Base-by-base conservation (phyloP, 2,888 invertebrate genomes). In the Eupelmus urozonus region DNA sequence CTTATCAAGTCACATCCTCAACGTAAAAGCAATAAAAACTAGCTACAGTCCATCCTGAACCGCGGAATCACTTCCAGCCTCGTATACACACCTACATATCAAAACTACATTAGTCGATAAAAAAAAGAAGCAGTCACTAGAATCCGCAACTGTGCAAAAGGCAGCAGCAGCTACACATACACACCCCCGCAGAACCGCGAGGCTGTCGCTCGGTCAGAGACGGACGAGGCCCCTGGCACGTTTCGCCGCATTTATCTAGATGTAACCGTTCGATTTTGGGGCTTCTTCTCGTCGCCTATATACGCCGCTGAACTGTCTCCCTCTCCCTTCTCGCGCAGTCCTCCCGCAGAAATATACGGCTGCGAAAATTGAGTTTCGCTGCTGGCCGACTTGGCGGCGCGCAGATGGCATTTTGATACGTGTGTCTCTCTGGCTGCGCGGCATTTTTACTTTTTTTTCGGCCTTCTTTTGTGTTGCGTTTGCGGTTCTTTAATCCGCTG, bases 181-280 rank as follows among this genome's bases (percentile, higher is more conserved):
- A 34, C 60, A 25, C 20, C 11, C 57, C 2, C 34, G 2, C 29
- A n/a, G 34, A 34, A n/a, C n/a, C 57, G 57, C 57, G 42, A 40
- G 45, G 34, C 34, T 18, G 60, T 16, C 60, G 57, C 13, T 13
- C 60, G 45, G 27, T 45, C 49, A 66, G 45, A 60, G 18, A n/a
- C 4, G 60, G 60, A 34, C 57, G 55, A 42, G 42, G 27, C 13
- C 67, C 53, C 59, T 81, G 84, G 86, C 88, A 87, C 88, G 88
- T 88, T 87, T 84, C 85, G 85, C 83, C 87, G 86, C 87, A 87
- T 88, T 88, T 88, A 88, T 88, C 88, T 88, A 85, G 88, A 87
- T 88, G 87, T 88, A 85, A 86, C 88, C 85, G 87, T 74, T 75
- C 71, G 75, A 75, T 75, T 76, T 76, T 55, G 66, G 63, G 53